Evolutionary conservation across 2,113 vertebrate genomes (phyloP), one percentile per base, ranked within the genome.

Genomic region (Spea multiplicata): DNA sequence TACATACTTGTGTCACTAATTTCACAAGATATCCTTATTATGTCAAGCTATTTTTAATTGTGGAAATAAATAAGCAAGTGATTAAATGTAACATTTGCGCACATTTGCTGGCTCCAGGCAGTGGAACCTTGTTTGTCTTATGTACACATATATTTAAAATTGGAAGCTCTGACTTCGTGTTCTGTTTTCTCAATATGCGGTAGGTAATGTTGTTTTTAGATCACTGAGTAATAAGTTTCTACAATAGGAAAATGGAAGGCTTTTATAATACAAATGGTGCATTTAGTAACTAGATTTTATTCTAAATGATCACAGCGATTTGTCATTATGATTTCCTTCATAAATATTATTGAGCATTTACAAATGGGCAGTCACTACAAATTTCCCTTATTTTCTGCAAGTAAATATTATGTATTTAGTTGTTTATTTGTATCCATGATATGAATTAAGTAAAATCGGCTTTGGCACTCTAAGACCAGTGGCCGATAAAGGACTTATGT

Each of bases 191-290:
- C 45, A 47, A 48, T 68, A 48, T 68, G 66, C 66, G 66, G 66
- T 68, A 68, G 66, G 66, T 68, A 47, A 68, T 68, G 66, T 68
- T 68, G 66, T 45, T 68, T 59, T 68, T 48, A 48, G 46, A 44
- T 14, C 45, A 68, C 9, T 4, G 12, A 7, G 45, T 68, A 68
- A 10, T 66, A 44, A 30, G 45, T 44, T 66, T 10, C 45, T 13
- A 48, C 13, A 68, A 68, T 47, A 68, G 66, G 30, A 68, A 47
- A 68, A n/a, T 5, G 66, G 13, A 68, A 68, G 12, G 13, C 6
- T 48, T 47, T 44, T 48, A 68, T 47, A 68, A 68, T 48, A 14
- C 44, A 68, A 14, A 17, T 68, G 8, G 48, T n/a, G 47, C 14
- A 68, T 68, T 14, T 14, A 68, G 12, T 7, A 8, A 48, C 48